phyloP scores from a whole-genome alignment of 2,888 invertebrate genomes.

The Globia sparganii region DNA sequence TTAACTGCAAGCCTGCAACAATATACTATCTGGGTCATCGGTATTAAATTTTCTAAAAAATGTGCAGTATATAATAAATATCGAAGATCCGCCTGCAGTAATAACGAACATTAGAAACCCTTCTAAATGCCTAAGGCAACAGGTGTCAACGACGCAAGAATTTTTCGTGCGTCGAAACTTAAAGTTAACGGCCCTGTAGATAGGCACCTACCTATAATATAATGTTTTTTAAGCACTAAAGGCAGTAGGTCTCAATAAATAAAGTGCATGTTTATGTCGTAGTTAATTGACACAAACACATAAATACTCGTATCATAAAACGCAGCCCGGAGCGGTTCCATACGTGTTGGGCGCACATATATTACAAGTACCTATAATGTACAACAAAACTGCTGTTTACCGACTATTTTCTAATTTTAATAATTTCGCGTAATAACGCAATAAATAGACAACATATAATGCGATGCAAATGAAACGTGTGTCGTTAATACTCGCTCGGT shows the following conservation, averaged over 20 bases:
- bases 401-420: slow-evolving; percentile 82
- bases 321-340: slow-evolving; percentile 71
- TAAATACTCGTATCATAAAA: slow-evolving; percentile 74
- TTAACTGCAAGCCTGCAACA: slow-evolving; percentile 12
- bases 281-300: slow-evolving; percentile 75
- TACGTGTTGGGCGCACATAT: slow-evolving; percentile 70
- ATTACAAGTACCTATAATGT: slow-evolving; percentile 70
- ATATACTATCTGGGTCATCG: slow-evolving; percentile 25
- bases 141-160: slow-evolving; percentile 55
- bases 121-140: slow-evolving; percentile 59
- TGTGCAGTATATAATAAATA: slow-evolving; percentile 28
- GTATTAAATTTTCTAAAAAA: slow-evolving; percentile 32
- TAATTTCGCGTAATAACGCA: slow-evolving; percentile 83
- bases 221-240: slow-evolving; percentile 47
- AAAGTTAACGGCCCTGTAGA: slow-evolving; percentile 29
- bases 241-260: slow-evolving; percentile 60
- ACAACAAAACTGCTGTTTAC: slow-evolving; percentile 80
- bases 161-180: slow-evolving; percentile 48
- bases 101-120: slow-evolving; percentile 58
- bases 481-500: slow-evolving; percentile 74
- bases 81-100: slow-evolving; percentile 49
- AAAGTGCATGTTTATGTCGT: slow-evolving; percentile 66
- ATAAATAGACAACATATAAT: slow-evolving; percentile 82
- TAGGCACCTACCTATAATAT: slow-evolving; percentile 22
- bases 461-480: slow-evolving; percentile 83